Evolutionary conservation across 2,113 vertebrate genomes (phyloP).

Genomic region (Eubucco bourcierii): DNA sequence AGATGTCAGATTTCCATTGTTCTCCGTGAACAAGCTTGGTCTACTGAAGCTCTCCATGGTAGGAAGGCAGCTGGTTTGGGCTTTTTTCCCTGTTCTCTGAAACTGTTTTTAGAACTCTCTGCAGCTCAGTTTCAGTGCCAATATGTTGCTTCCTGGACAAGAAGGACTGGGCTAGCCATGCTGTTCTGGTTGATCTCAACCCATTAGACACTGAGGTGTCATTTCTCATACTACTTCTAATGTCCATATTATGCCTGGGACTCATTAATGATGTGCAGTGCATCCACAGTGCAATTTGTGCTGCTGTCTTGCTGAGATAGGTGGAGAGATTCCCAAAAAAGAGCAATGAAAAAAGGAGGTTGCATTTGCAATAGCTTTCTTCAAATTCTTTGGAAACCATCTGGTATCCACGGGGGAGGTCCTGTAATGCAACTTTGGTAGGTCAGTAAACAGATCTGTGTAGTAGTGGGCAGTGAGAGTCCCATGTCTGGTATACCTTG

Average conservation of each 20-base stretch:
- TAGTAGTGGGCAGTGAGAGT: background rate
- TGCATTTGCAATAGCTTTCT: background rate
- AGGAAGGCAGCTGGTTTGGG: background rate
- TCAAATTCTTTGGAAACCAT: background rate
- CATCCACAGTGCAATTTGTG: background rate
- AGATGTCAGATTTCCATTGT: background rate
- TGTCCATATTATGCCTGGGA: background rate
- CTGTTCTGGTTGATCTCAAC: background rate
- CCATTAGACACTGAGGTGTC: background rate
- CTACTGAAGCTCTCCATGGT: background rate
- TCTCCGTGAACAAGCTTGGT: background rate
- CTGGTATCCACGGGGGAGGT: background rate
- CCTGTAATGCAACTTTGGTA: background rate
- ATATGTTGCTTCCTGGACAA: fast-evolving
- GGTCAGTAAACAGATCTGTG: background rate
- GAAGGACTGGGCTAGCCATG: background rate
- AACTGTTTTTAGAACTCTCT: background rate
- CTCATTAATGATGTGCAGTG: background rate
- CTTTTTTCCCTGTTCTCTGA: background rate
- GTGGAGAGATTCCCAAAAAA: background rate
- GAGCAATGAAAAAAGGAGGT: background rate
- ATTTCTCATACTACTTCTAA: background rate
- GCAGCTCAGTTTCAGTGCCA: background rate
- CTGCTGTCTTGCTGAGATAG: background rate
- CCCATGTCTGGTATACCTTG: background rate